Conservation (phyloP, 2,888 invertebrate genomes). For the Byasa hedistus region DNA sequence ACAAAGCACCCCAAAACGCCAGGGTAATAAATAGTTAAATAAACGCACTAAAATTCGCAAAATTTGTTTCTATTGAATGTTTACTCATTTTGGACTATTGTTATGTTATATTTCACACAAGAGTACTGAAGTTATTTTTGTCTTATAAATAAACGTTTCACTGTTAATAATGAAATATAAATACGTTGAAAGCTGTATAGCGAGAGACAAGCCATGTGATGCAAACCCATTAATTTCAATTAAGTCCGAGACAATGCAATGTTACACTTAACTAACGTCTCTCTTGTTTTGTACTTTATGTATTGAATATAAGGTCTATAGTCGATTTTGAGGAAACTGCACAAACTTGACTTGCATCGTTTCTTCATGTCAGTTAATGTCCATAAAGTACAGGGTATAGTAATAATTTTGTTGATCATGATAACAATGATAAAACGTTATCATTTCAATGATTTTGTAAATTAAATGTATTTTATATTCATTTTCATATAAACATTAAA, state of each 20-base stretch:
- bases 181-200: neutral
- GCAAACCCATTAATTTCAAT: slow-evolving; percentile 27
- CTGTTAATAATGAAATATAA: neutral
- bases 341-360: neutral
- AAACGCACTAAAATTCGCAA: too few species aligned
- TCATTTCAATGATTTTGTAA: neutral
- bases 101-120: too few species aligned
- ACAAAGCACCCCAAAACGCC: too few species aligned
- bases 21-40: too few species aligned
- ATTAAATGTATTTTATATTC: neutral
- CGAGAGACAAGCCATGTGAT: slow-evolving; percentile 36
- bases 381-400: neutral
- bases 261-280: neutral
- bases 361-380: neutral
- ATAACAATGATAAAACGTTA: neutral
- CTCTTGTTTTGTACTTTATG: neutral
- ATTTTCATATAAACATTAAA: too few species aligned
- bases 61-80: too few species aligned
- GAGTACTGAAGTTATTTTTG: neutral
- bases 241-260: slow-evolving; percentile 13
- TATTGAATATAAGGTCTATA: neutral
- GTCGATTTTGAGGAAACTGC: neutral
- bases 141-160: neutral
- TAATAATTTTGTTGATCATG: too few species aligned
- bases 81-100: too few species aligned